Evolutionary conservation across 2,888 invertebrate genomes (phyloP).

Genomic region (Cantharis rustica): DNA sequence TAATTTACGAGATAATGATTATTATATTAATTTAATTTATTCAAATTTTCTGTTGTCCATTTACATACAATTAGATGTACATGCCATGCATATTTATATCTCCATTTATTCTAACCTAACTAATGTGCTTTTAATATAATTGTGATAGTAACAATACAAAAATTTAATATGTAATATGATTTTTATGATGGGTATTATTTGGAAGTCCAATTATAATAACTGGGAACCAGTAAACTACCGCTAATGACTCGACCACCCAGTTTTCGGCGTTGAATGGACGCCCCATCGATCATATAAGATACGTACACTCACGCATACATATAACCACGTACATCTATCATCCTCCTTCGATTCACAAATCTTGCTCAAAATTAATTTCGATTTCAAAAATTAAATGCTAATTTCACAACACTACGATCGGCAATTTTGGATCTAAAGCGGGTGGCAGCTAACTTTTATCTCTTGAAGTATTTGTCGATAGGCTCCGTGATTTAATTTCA

Average conservation of each 20-base stretch:
- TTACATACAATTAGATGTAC: background rate
- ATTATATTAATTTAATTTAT: background rate
- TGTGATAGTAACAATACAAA: background rate
- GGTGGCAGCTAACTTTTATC: background rate
- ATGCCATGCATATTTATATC: background rate
- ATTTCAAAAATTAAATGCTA: background rate
- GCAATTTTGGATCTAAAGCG: no score
- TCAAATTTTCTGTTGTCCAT: background rate
- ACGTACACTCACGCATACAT: slow-evolving; percentile 32
- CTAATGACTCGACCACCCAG: slow-evolving; percentile 44
- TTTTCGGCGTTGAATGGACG: slow-evolving; percentile 37
- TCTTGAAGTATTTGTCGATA: background rate
- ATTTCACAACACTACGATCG: background rate
- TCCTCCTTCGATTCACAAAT: background rate
- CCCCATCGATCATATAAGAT: slow-evolving; percentile 40
- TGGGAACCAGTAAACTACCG: slow-evolving; percentile 39
- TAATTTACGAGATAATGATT: background rate
- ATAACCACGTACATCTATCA: background rate
- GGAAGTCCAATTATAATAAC: slow-evolving; percentile 29
- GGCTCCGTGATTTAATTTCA: background rate
- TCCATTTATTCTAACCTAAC: background rate
- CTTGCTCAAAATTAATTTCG: background rate
- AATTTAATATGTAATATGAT: slow-evolving; percentile 7
- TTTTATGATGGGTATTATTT: slow-evolving; percentile 18
- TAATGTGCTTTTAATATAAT: background rate